Percentiles rank a stretch among this genome's conserved stretches.
Evolutionary conservation across 2,113 vertebrate genomes (phyloP).

Genomic region (Vidua chalybeata): DNA sequence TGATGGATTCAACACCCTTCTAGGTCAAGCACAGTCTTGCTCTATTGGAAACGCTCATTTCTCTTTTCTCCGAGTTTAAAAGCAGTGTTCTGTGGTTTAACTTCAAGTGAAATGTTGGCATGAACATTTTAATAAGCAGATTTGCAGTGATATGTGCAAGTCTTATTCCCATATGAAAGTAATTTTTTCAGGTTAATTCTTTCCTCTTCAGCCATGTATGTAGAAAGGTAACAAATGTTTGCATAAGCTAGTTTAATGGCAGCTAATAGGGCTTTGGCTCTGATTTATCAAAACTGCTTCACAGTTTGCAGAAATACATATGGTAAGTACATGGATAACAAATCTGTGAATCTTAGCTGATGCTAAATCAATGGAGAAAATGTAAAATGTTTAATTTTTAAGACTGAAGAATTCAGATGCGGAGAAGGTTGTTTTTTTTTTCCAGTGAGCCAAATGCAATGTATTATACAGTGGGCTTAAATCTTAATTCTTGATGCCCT

Average conservation of each 20-base stretch:
- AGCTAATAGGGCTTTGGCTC: constrained; percentile 8
- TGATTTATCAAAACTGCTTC: constrained; percentile 2
- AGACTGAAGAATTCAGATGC: neutral
- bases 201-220: neutral
- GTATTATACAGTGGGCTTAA: neutral
- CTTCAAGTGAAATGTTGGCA: neutral
- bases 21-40: constrained; percentile 33
- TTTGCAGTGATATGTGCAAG: constrained; percentile 5
- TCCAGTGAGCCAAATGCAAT: neutral
- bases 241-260: constrained; percentile 13
- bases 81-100: neutral
- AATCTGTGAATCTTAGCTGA: neutral
- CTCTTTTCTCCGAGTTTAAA: neutral
- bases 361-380: constrained; percentile 25
- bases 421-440: constrained; percentile 42
- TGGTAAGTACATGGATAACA: constrained; percentile 17
- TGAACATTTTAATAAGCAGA: constrained; percentile 12
- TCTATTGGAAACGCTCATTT: constrained; percentile 59
- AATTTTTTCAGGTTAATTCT: neutral
- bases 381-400: neutral
- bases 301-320: constrained; percentile 6
- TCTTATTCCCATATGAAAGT: neutral
- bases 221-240: constrained; percentile 17
- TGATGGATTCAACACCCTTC: neutral
- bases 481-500: neutral